Evolutionary conservation across 2,113 vertebrate species (phyloP).

Genomic region (Hippopotamus amphibius): DNA sequence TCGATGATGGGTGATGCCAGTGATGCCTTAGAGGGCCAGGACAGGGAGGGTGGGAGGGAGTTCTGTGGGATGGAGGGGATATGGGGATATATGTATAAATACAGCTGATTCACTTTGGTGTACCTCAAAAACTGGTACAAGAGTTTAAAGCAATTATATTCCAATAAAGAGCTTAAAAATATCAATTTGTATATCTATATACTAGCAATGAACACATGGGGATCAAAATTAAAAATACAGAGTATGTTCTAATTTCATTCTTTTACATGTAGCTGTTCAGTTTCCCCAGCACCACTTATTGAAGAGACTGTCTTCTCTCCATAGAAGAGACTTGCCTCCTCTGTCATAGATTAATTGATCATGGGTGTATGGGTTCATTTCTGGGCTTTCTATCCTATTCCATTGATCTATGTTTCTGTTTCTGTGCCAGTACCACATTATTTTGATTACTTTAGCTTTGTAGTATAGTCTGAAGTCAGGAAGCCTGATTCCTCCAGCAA

Average conservation of each 20-base stretch:
- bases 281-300: not conserved
- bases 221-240: slow-evolving; percentile 2
- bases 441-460: not conserved
- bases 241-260: not conserved
- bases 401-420: not conserved
- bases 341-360: not conserved
- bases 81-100: too few relatives aligned
- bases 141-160: too few relatives aligned
- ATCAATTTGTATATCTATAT: not conserved
- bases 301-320: not conserved
- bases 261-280: not conserved
- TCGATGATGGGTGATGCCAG: too few relatives aligned
- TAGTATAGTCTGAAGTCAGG: not conserved
- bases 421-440: not conserved
- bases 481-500: not conserved
- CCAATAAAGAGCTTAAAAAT: not conserved
- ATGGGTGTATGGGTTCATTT: not conserved
- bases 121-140: too few relatives aligned
- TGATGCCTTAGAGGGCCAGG: too few relatives aligned
- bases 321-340: not conserved
- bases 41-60: too few relatives aligned
- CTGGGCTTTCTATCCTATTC: not conserved
- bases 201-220: not conserved
- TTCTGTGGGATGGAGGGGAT: too few relatives aligned
- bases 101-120: too few relatives aligned